Conservation (phyloP, 1,140 invertebrate genomes). For the Halyomorpha halys region DNA sequence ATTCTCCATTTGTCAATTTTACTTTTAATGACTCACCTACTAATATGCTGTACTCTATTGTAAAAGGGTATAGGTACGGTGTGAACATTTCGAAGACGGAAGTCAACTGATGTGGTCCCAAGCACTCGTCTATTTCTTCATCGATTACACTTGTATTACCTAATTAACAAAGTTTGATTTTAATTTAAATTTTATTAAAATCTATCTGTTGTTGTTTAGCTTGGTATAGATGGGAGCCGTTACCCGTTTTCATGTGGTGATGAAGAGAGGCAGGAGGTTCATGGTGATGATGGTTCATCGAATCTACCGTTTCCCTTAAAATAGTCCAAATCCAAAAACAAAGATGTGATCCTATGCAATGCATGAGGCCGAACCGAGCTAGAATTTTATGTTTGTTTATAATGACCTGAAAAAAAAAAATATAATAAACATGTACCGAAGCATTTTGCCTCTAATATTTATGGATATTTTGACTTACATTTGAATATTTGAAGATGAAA, state of each 20-base stretch:
- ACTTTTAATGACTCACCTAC: constrained; percentile 42
- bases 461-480: constrained; percentile 42
- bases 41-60: constrained; percentile 73
- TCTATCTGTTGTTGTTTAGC: not conserved
- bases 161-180: not conserved
- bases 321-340: constrained; percentile 65
- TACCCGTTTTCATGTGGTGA: constrained; percentile 23
- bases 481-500: constrained; percentile 67
- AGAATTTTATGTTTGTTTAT: constrained; percentile 47
- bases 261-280: constrained; percentile 11
- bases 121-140: constrained; percentile 30
- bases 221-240: not conserved
- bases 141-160: not conserved
- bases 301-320: constrained; percentile 53
- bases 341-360: constrained; percentile 57
- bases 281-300: constrained; percentile 34
- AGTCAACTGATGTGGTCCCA: constrained; percentile 35
- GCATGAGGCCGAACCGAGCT: constrained; percentile 60
- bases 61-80: constrained; percentile 81
- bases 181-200: not conserved
- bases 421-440: not conserved
- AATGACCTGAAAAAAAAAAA: constrained; percentile 41
- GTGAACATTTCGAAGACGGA: constrained; percentile 63
- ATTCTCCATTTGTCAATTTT: not conserved
- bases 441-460: not conserved